Evolutionary conservation across 2,113 vertebrate species (phyloP).

Genomic region (Catharus bicknelli): DNA sequence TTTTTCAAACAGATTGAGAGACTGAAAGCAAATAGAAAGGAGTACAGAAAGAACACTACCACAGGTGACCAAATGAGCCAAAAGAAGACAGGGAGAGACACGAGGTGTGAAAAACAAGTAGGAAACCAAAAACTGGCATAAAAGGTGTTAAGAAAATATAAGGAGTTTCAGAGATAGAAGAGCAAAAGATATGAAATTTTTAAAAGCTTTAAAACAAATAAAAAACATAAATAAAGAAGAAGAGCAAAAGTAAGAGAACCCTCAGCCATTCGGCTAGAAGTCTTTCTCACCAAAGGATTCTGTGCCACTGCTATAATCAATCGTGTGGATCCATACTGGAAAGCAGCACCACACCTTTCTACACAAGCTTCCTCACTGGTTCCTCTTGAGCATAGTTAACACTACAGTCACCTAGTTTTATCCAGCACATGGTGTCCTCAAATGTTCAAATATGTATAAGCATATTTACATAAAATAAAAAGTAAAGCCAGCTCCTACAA

Average conservation of each 20-base stretch:
- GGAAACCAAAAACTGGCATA: not conserved
- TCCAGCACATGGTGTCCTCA: not conserved
- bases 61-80: not conserved
- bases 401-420: not conserved
- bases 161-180: not conserved
- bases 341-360: not conserved
- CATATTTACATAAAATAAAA: accelerated
- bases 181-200: not conserved
- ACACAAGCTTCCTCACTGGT: not conserved
- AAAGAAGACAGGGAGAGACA: not conserved
- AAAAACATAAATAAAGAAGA: not conserved
- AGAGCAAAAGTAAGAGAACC: not conserved
- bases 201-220: not conserved
- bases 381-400: not conserved
- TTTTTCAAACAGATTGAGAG: not conserved
- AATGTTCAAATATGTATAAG: not conserved
- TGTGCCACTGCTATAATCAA: constrained; percentile 21
- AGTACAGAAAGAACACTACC: not conserved
- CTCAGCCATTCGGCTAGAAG: not conserved
- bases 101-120: not conserved
- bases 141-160: not conserved
- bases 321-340: not conserved
- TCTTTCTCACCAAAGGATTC: not conserved
- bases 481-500: not conserved
- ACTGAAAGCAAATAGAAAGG: not conserved